These are phyloP conservation scores for Halesus radiatus DNA, from an alignment of 1,140 invertebrate species.

Conservation along the genomic window DNA sequence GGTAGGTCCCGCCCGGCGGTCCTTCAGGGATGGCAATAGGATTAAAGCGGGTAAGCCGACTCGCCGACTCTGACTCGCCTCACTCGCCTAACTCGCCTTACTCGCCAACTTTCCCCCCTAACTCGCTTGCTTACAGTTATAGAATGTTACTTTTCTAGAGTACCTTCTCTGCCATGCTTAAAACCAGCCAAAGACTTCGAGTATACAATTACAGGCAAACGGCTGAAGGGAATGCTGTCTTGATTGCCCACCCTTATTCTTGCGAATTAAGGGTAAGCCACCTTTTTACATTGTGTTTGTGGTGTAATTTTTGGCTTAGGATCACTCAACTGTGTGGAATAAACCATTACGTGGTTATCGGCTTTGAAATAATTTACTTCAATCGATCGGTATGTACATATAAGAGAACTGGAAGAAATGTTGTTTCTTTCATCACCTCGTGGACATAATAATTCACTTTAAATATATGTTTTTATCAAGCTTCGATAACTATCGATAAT, in stretches of 20 bases:
- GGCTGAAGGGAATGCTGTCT: background rate
- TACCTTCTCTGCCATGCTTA: background rate
- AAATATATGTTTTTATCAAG: no score
- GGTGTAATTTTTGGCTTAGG: background rate
- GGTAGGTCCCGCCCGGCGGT: background rate
- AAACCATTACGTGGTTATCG: background rate
- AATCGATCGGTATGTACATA: background rate
- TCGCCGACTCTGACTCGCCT: no score
- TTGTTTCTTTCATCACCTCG: no score
- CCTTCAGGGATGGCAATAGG: slow-evolving; percentile 13
- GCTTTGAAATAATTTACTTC: background rate
- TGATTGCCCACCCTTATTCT: slow-evolving; percentile 12
- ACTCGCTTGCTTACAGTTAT: background rate
- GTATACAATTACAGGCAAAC: background rate
- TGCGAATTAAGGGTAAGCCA: slow-evolving; percentile 1
- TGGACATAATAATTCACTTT: no score
- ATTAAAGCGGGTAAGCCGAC: slow-evolving; percentile 1
- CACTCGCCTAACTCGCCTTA: no score
- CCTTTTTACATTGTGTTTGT: background rate
- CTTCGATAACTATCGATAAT: no score
- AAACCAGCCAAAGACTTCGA: background rate
- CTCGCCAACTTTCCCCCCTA: no score
- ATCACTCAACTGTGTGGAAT: background rate
- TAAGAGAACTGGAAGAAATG: background rate
- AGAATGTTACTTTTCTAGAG: slow-evolving; percentile 4